A percentile compares a stretch with the other conserved stretches of the same genome.
phyloP scores from a whole-genome alignment of 2,888 invertebrate species.

The Tenthredo livida region DNA sequence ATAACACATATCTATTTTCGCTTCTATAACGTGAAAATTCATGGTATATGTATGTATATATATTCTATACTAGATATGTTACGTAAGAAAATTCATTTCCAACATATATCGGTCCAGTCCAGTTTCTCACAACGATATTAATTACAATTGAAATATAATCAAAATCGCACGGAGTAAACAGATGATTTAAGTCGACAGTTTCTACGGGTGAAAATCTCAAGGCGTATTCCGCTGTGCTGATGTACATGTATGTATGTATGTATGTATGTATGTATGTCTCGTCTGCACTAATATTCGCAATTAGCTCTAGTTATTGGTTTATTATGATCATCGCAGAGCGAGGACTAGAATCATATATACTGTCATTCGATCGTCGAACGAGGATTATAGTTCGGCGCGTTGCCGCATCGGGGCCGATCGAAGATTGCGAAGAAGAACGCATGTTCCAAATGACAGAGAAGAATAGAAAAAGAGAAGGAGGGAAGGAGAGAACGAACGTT shows the following conservation, averaged over 20 bases:
- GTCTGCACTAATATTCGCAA: slow-evolving; percentile 3
- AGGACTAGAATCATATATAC: slow-evolving; percentile 5
- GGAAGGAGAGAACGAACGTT: slow-evolving; percentile 54
- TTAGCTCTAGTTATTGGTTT: slow-evolving; percentile 18
- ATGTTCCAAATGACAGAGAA: slow-evolving; percentile 50
- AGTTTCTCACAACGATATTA: neutral
- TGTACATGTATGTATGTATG: neutral
- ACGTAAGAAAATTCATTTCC: neutral
- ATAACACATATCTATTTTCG: neutral
- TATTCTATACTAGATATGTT: neutral
- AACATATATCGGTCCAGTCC: neutral
- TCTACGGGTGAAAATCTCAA: neutral
- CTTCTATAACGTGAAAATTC: neutral
- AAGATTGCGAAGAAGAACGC: slow-evolving; percentile 41
- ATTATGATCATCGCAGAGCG: slow-evolving; percentile 21
- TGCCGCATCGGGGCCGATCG: slow-evolving; percentile 36
- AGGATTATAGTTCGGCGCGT: slow-evolving; percentile 21
- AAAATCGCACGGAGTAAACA: neutral
- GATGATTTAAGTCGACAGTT: neutral
- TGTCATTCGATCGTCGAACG: slow-evolving; percentile 19
- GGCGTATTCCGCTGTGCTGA: neutral
- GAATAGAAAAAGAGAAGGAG: slow-evolving; percentile 18
- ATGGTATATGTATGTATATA: no score
- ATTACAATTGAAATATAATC: neutral
- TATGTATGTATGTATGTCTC: neutral